These are phyloP conservation scores for Bombus haemorrhoidalis DNA, from an alignment of 1,140 invertebrate species.

Conservation along the genomic window DNA sequence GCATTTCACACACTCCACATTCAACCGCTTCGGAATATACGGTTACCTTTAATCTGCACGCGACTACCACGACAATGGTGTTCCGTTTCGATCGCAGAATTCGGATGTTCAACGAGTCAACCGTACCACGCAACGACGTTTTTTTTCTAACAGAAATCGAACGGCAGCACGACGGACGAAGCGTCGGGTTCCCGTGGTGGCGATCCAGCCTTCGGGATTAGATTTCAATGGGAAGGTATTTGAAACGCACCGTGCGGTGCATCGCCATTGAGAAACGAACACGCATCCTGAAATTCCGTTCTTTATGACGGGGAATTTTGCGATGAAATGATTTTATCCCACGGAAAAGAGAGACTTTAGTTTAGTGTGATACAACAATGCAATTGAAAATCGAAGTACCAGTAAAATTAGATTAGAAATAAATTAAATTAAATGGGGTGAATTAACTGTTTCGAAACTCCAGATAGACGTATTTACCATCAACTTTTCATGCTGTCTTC, in stretches of 20 bases:
- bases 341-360: neutral
- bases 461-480: neutral
- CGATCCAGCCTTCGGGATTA: conserved; percentile 23
- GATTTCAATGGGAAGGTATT: conserved; percentile 22
- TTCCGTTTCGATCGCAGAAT: conserved; percentile 6
- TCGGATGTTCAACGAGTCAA: neutral
- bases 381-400: no score
- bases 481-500: no score
- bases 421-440: neutral
- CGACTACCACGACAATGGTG: neutral
- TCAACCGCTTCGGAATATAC: conserved; percentile 5
- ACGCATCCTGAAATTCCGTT: neutral
- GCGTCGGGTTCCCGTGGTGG: conserved; percentile 16
- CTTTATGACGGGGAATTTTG: neutral
- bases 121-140: neutral
- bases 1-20: neutral
- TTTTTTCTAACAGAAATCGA: conserved; percentile 17
- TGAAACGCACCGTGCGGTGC: conserved; percentile 1
- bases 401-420: no score
- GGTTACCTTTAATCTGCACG: conserved; percentile 24
- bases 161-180: neutral
- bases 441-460: neutral
- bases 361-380: neutral
- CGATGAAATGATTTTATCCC: neutral
- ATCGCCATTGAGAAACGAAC: neutral